Conservation (phyloP, 2,888 invertebrate species). For the Euproctis similis region DNA sequence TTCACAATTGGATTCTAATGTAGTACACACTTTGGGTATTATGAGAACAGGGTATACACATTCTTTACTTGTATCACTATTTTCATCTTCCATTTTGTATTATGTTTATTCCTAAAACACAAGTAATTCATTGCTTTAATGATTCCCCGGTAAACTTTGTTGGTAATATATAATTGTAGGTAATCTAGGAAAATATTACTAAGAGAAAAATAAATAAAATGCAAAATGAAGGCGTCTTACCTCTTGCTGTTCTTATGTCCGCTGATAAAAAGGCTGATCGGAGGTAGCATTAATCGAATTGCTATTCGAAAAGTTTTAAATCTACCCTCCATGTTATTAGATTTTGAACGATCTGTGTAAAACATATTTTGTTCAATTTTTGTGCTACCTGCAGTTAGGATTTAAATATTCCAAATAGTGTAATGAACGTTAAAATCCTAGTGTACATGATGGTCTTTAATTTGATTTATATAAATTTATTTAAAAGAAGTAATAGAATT, state of each 20-base stretch:
- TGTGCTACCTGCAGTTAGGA: not conserved
- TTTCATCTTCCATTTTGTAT: constrained; percentile 38
- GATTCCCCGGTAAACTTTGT: too few relatives aligned
- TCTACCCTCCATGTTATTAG: constrained; percentile 31
- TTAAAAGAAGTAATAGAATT: not conserved
- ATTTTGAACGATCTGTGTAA: too few relatives aligned
- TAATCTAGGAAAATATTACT: constrained; percentile 36
- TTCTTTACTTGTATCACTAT: constrained; percentile 23
- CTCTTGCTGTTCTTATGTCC: constrained; percentile 41
- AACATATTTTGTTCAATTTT: too few relatives aligned
- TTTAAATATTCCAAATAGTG: too few relatives aligned
- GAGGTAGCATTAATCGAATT: constrained; percentile 30
- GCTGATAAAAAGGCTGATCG: constrained; percentile 26
- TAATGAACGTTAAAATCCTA: not conserved
- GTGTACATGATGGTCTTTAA: not conserved
- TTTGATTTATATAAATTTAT: not conserved
- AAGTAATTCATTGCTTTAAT: constrained; percentile 16
- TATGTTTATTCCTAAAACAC: constrained; percentile 23
- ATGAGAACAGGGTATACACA: constrained; percentile 45
- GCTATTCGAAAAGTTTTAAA: constrained; percentile 16
- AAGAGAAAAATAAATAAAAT: constrained; percentile 21
- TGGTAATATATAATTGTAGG: constrained; percentile 27
- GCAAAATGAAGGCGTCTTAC: constrained; percentile 41
- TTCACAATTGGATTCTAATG: constrained; percentile 43
- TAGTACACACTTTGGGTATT: constrained; percentile 51